Evolutionary conservation across 2,888 invertebrate genomes (phyloP).

Genomic region (Morinoia aosen): DNA sequence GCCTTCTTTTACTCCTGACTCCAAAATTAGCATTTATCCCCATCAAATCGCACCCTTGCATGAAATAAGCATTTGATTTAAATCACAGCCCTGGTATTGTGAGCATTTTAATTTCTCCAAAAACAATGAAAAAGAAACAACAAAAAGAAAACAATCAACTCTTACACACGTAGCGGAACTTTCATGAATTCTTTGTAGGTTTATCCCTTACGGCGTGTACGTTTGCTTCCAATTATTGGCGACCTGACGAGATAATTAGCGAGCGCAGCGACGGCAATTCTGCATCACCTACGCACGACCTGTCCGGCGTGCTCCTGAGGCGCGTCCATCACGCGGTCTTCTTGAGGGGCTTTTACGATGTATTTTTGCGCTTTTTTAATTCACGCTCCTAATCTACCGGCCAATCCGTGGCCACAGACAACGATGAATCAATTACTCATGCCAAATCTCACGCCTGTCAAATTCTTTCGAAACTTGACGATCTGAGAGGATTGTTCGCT

Average conservation of each 20-base stretch:
- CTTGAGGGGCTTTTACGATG: neutral
- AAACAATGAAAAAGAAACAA: neutral
- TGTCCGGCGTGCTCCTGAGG: neutral
- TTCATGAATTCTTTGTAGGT: neutral
- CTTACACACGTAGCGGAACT: neutral
- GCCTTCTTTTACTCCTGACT: neutral
- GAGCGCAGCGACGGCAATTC: neutral
- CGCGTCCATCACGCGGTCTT: neutral
- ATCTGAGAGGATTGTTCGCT: neutral
- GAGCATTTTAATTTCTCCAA: neutral
- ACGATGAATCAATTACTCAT: neutral
- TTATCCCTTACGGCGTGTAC: neutral
- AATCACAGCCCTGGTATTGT: neutral
- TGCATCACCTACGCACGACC: neutral
- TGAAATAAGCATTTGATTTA: neutral
- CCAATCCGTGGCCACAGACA: neutral
- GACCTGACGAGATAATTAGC: neutral
- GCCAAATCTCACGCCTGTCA: neutral
- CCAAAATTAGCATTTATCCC: neutral
- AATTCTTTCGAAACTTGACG: neutral
- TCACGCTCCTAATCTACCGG: neutral
- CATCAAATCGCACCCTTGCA: neutral
- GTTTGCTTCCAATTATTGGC: neutral
- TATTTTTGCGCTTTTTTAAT: neutral
- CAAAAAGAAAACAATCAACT: neutral